A percentile compares a stretch with the other conserved stretches of the same genome.
Conservation (phyloP, 2,888 invertebrate genomes). For the Drosophila antonietae region DNA sequence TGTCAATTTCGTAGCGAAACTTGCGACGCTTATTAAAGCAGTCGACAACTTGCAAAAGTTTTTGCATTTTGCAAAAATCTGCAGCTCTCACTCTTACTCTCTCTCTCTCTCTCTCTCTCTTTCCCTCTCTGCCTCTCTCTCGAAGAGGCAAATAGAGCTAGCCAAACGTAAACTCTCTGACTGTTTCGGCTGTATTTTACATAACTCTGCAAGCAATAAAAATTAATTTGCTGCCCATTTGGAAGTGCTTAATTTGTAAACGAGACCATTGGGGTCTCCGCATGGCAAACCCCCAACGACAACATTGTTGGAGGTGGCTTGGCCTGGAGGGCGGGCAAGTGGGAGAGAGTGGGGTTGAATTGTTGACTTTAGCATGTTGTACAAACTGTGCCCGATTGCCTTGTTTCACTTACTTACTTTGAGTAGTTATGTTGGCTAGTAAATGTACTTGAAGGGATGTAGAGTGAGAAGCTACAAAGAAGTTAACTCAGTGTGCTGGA, state of each 20-base stretch:
- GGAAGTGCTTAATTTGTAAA: slow-evolving; percentile 81
- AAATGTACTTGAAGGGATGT: not conserved
- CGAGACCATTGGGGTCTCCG: slow-evolving; percentile 73
- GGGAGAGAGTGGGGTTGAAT: slow-evolving; percentile 12
- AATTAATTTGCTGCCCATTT: slow-evolving; percentile 80
- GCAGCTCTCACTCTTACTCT: not conserved
- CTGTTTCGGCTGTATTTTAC: slow-evolving; percentile 69
- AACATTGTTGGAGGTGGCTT: slow-evolving; percentile 29
- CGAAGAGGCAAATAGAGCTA: slow-evolving; percentile 17
- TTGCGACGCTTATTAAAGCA: slow-evolving; percentile 43
- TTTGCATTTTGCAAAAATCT: slow-evolving; percentile 62
- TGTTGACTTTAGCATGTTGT: slow-evolving; percentile 47
- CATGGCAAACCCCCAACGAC: slow-evolving; percentile 26
- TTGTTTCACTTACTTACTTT: slow-evolving; percentile 20
- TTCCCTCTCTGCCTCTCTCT: not conserved
- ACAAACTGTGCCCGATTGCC: slow-evolving; percentile 28
- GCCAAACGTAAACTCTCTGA: slow-evolving; percentile 23
- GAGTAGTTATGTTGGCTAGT: slow-evolving; percentile 13
- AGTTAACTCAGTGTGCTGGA: not conserved
- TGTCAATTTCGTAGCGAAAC: slow-evolving; percentile 65
- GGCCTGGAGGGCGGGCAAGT: not conserved
- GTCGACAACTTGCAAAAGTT: slow-evolving; percentile 58
- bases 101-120: not conserved
- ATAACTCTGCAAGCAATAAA: slow-evolving; percentile 78
- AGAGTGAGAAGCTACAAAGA: not conserved